These are phyloP conservation scores for Epiblema foenella DNA, from an alignment of 2,888 invertebrate species.

Conservation along the genomic window DNA sequence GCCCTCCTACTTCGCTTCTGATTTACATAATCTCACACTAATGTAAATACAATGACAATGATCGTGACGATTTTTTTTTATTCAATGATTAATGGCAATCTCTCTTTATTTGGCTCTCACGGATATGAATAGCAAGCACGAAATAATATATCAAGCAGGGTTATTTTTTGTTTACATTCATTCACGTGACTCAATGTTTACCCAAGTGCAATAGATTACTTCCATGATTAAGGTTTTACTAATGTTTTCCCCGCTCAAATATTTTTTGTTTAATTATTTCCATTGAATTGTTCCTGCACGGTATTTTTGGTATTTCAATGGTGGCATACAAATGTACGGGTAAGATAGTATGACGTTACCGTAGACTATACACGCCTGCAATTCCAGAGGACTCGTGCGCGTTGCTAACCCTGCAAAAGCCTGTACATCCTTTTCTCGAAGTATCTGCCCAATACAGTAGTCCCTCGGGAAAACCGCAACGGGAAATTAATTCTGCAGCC, in stretches of 20 bases:
- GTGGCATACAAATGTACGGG: too few relatives aligned
- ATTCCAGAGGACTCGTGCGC: too few relatives aligned
- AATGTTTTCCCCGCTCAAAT: background rate
- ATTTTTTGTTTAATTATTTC: background rate
- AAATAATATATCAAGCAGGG: constrained; percentile 31
- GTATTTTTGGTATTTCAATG: too few relatives aligned
- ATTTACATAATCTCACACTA: constrained; percentile 67
- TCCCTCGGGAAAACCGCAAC: too few relatives aligned
- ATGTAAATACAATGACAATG: constrained; percentile 34
- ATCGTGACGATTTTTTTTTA: constrained; percentile 33
- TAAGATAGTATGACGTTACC: too few relatives aligned
- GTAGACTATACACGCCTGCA: too few relatives aligned
- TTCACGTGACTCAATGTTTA: constrained; percentile 13
- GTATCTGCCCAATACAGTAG: too few relatives aligned
- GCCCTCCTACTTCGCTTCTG: constrained; percentile 66
- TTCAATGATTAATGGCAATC: constrained; percentile 28
- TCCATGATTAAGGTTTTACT: background rate
- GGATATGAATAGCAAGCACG: constrained; percentile 23
- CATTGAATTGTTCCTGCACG: background rate
- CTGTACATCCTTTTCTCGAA: too few relatives aligned
- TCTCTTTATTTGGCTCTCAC: constrained; percentile 28
- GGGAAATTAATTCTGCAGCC: too few relatives aligned
- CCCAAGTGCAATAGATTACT: background rate
- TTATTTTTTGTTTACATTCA: constrained; percentile 15
- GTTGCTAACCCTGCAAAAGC: too few relatives aligned